A percentile compares a stretch with the other conserved stretches of the same genome.
Evolutionary conservation across 2,888 invertebrate genomes (phyloP).

Genomic region (Cyrtodaria siliqua): DNA sequence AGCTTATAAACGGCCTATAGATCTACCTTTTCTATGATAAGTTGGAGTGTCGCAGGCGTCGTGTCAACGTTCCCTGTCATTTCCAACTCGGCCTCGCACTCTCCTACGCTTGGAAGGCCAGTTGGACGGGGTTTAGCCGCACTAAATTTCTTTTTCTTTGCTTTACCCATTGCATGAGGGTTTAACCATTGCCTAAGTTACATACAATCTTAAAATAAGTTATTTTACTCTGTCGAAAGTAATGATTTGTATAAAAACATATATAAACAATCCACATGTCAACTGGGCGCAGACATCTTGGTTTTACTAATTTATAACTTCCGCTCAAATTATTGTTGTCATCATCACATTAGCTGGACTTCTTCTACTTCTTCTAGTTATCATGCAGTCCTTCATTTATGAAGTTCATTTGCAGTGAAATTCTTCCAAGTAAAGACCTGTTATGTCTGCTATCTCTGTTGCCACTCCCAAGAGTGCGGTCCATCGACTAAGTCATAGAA

Average conservation of each 20-base stretch:
- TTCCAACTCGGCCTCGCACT: constrained; percentile 66
- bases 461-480: too few relatives aligned
- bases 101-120: constrained; percentile 72
- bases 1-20: too few relatives aligned
- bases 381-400: too few relatives aligned
- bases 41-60: constrained; percentile 48
- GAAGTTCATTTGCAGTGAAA: too few relatives aligned
- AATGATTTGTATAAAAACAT: not conserved
- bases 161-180: constrained; percentile 73
- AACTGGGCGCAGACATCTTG: constrained; percentile 31
- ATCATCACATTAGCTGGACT: too few relatives aligned
- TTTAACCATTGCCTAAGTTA: constrained; percentile 4
- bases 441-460: too few relatives aligned
- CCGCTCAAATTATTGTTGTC: not conserved
- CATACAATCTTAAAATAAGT: not conserved
- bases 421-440: too few relatives aligned
- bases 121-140: constrained; percentile 70
- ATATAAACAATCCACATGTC: constrained; percentile 5
- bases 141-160: constrained; percentile 74
- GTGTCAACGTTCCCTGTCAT: constrained; percentile 22
- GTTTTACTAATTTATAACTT: not conserved
- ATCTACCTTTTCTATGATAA: constrained; percentile 65
- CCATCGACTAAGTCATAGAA: too few relatives aligned
- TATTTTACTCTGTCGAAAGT: not conserved
- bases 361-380: too few relatives aligned